These are phyloP conservation scores for Volucella zonaria DNA, from an alignment of 2,888 invertebrate genomes.

Conservation along the genomic window DNA sequence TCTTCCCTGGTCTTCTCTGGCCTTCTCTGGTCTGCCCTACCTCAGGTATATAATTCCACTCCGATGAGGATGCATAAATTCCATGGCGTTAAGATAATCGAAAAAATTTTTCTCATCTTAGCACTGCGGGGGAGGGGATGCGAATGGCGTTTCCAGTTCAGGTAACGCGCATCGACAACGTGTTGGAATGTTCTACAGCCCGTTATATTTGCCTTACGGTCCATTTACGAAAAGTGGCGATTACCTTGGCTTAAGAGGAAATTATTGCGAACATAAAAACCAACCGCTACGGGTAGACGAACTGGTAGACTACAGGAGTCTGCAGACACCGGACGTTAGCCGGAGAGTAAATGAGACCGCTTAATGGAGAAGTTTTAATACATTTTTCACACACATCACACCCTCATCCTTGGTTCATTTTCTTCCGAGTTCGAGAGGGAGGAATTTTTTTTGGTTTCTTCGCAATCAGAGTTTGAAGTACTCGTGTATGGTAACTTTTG, in stretches of 20 bases:
- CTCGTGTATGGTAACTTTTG: no score
- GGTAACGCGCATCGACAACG: slow-evolving; percentile 14
- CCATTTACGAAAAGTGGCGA: slow-evolving; percentile 80
- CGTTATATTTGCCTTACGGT: slow-evolving; percentile 78
- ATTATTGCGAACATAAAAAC: slow-evolving; percentile 77
- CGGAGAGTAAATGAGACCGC: slow-evolving; percentile 65
- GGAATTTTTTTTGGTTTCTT: no score
- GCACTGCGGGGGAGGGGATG: background rate
- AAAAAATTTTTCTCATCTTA: slow-evolving; percentile 41
- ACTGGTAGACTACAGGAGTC: no score
- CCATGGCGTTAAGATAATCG: slow-evolving; percentile 70
- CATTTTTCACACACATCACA: slow-evolving; percentile 57
- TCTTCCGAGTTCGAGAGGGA: no score
- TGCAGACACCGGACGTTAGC: slow-evolving; percentile 19
- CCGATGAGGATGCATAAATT: slow-evolving; percentile 64
- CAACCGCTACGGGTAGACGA: slow-evolving; percentile 48
- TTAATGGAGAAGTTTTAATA: slow-evolving; percentile 68
- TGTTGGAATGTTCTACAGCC: slow-evolving; percentile 28
- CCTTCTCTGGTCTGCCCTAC: background rate
- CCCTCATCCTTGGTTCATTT: background rate
- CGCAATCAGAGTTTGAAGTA: no score
- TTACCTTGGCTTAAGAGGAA: slow-evolving; percentile 80
- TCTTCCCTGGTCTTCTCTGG: background rate
- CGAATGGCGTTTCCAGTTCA: background rate
- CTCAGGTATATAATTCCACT: slow-evolving; percentile 32